Evolutionary conservation across 2,797 vertebrate species (phyloP).

Genomic region (Spatula versicolor): DNA sequence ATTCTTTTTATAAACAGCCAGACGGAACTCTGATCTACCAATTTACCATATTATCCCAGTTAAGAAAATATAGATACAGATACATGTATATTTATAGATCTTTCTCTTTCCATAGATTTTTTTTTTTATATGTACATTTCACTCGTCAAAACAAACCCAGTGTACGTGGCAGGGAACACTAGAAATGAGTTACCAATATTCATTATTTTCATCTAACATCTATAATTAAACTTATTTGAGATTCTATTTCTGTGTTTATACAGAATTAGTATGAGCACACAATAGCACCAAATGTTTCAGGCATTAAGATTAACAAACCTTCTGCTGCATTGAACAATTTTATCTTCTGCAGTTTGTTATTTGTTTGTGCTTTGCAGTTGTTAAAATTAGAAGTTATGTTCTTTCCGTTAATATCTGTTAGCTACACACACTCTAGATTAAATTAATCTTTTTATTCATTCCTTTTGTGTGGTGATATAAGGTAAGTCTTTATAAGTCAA

Average conservation of each 20-base stretch:
- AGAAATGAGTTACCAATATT: conserved; percentile 17
- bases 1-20: not conserved
- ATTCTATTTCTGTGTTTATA: conserved; percentile 21
- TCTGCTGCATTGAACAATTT: not conserved
- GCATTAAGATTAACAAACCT: not conserved
- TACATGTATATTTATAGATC: not conserved
- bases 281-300: not conserved
- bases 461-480: not conserved
- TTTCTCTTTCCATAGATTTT: not conserved
- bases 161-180: not conserved
- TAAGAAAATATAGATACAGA: not conserved
- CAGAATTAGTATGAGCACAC: not conserved
- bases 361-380: conserved; percentile 21
- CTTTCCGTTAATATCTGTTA: conserved; percentile 1
- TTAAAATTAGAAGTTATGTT: conserved; percentile 43
- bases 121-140: not conserved
- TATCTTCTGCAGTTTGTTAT: not conserved
- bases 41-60: not conserved
- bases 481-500: not conserved
- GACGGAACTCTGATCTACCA: not conserved
- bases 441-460: not conserved
- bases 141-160: not conserved
- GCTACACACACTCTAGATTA: not conserved
- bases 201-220: conserved; percentile 11
- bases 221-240: conserved; percentile 46